Evolutionary conservation across 2,113 vertebrate species (phyloP).

Genomic region (Ophthalmolycus amberensis): DNA sequence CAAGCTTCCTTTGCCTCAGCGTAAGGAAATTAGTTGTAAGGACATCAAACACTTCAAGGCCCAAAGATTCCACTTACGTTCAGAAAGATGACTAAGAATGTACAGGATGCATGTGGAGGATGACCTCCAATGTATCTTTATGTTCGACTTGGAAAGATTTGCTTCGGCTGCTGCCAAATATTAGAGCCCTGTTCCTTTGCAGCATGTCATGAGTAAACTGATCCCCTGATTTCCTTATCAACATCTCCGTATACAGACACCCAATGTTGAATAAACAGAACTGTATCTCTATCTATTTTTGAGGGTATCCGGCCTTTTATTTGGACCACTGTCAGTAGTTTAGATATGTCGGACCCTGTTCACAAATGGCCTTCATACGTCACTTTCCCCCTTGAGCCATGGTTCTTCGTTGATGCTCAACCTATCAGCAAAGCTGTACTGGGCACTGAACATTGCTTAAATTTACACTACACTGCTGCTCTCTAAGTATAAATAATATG

Average conservation of each 20-base stretch:
- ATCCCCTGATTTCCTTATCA: background rate
- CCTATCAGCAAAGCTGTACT: background rate
- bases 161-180: background rate
- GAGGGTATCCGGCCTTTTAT: background rate
- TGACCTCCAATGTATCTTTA: constrained; percentile 12
- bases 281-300: background rate
- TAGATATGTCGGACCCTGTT: background rate
- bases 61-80: background rate
- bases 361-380: background rate
- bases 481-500: background rate
- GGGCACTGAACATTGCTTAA: background rate
- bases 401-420: background rate
- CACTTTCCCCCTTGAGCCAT: background rate
- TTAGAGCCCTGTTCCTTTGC: constrained; percentile 8
- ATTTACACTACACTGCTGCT: background rate
- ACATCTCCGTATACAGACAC: background rate
- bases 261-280: background rate
- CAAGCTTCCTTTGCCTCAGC: constrained; percentile 4
- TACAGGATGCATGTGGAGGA: constrained; percentile 22
- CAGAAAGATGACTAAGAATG: background rate
- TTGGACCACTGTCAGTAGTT: background rate
- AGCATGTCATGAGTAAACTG: background rate
- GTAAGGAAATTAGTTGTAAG: constrained; percentile 25
- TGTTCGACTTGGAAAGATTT: background rate
- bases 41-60: constrained; percentile 6